These are phyloP conservation scores for Seriola rivoliana DNA, from an alignment of 2,113 vertebrate species.

Conservation along the genomic window DNA sequence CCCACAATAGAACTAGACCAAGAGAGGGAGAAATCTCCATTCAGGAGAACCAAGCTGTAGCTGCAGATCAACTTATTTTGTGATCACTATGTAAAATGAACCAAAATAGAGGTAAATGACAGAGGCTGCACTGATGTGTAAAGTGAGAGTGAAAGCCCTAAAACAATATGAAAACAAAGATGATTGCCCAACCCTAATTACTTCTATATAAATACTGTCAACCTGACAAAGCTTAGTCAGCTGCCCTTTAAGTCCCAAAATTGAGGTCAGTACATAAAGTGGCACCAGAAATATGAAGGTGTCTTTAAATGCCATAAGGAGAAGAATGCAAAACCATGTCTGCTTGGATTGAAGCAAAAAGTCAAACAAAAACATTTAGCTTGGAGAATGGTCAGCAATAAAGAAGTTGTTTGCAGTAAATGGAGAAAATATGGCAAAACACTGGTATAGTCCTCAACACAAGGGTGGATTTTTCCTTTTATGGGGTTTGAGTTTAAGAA, in stretches of 20 bases:
- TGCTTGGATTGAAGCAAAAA: neutral
- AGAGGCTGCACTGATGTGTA: neutral
- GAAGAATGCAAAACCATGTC: neutral
- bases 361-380: neutral
- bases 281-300: neutral
- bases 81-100: neutral
- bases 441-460: neutral
- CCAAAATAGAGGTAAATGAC: neutral
- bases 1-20: neutral
- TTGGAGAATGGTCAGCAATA: too few relatives aligned
- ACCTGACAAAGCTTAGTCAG: neutral
- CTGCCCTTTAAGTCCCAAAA: neutral
- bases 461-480: slow-evolving; percentile 64
- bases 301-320: neutral
- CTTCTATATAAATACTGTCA: neutral
- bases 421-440: neutral
- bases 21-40: neutral
- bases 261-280: neutral
- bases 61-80: neutral
- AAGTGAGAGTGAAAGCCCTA: too few relatives aligned
- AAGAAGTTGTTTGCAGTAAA: neutral
- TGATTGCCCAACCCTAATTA: neutral
- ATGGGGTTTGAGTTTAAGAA: slow-evolving; percentile 18
- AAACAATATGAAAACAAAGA: neutral
- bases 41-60: too few relatives aligned